These are phyloP conservation scores for Apostichopus japonicus DNA, from an alignment of 35 echinoderm and acorn worm species.

Conservation along the genomic window DNA sequence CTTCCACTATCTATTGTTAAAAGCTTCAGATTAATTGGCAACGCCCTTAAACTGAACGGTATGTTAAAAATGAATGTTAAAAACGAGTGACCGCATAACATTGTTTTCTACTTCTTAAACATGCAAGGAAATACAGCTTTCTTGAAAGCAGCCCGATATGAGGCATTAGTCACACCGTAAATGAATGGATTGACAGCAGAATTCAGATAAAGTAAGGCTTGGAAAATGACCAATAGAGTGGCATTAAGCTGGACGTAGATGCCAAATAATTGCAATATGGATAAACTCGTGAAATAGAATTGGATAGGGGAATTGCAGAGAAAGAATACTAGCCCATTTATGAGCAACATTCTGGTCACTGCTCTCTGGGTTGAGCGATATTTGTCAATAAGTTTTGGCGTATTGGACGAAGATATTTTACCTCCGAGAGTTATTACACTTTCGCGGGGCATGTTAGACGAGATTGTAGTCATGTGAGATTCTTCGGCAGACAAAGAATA, in stretches of 20 bases:
- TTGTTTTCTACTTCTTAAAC: neutral
- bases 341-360: conserved; percentile 15
- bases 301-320: conserved; percentile 19
- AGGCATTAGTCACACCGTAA: conserved; percentile 22
- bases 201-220: neutral
- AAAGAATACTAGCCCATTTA: conserved; percentile 19
- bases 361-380: neutral
- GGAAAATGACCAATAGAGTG: neutral
- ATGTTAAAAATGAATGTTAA: too few relatives aligned
- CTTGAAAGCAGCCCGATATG: conserved; percentile 6
- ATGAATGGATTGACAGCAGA: conserved; percentile 34
- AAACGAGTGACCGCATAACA: too few relatives aligned
- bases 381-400: neutral
- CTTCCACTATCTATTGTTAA: too few relatives aligned
- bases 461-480: neutral
- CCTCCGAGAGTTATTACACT: neutral
- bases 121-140: neutral
- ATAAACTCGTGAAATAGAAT: conserved; percentile 13
- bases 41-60: too few relatives aligned
- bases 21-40: too few relatives aligned
- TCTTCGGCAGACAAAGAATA: neutral
- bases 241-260: neutral
- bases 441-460: neutral
- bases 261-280: neutral
- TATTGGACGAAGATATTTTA: neutral